These are phyloP conservation scores for Oreochromis niloticus DNA, from an alignment of 2,113 vertebrate species.

Conservation along the genomic window DNA sequence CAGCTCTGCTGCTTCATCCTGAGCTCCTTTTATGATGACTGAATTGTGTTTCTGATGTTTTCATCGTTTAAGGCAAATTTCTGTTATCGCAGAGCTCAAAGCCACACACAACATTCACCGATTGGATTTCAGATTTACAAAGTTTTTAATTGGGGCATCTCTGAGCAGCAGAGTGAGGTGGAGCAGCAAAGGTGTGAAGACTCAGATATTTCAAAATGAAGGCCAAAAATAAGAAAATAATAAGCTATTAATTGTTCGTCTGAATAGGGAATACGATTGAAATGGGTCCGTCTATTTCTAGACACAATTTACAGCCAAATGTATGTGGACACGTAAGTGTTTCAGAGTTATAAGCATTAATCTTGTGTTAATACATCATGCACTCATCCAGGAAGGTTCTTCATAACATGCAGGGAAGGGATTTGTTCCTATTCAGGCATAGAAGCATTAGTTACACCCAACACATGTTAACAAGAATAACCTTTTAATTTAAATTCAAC, in stretches of 20 bases:
- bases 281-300: not conserved
- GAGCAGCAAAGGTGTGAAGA: not conserved
- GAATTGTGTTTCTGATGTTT: not conserved
- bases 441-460: not conserved
- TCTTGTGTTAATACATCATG: rapidly evolving
- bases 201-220: not conserved
- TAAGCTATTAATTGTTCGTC: rapidly evolving
- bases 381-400: rapidly evolving
- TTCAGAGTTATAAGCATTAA: not conserved
- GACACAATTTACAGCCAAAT: rapidly evolving
- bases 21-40: not conserved
- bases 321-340: rapidly evolving
- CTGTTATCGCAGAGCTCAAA: rapidly evolving
- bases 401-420: rapidly evolving
- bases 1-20: not conserved
- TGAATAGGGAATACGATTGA: rapidly evolving
- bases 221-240: rapidly evolving
- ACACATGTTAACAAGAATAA: not conserved
- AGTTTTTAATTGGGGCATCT: not conserved
- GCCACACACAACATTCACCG: not conserved
- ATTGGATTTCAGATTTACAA: not conserved
- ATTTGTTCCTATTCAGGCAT: rapidly evolving
- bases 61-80: not conserved
- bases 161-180: rapidly evolving
- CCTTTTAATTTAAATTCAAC: not conserved